phyloP scores from a whole-genome alignment of 2,113 vertebrate species.

The Xenopus laevis region DNA sequence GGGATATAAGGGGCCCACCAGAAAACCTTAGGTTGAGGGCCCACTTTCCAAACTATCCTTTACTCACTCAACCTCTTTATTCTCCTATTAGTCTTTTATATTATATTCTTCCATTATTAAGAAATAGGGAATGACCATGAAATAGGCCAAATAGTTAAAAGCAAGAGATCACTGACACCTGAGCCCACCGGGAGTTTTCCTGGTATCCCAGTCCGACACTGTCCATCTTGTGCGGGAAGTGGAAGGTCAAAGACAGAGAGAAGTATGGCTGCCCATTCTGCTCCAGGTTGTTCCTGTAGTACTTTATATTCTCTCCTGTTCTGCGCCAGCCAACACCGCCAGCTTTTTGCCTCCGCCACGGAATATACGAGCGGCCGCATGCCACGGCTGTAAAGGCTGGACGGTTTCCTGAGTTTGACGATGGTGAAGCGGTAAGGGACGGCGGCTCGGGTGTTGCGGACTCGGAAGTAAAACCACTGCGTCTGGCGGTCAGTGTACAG shows the following conservation, averaged over 20 bases:
- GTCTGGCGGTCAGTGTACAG: slow-evolving; percentile 66
- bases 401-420: slow-evolving; percentile 63
- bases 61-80: too few species aligned
- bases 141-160: too few species aligned
- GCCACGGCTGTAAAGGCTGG: slow-evolving; percentile 64
- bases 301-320: slow-evolving; percentile 68
- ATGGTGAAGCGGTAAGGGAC: slow-evolving; percentile 63
- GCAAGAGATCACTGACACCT: too few species aligned
- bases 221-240: slow-evolving; percentile 66
- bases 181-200: too few species aligned
- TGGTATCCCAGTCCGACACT: too few species aligned
- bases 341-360: slow-evolving; percentile 63
- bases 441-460: slow-evolving; percentile 56
- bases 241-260: slow-evolving; percentile 66
- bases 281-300: slow-evolving; percentile 59
- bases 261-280: too few species aligned
- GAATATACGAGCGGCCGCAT: slow-evolving; percentile 70
- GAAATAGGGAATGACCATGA: too few species aligned
- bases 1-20: too few species aligned
- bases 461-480: slow-evolving; percentile 66
- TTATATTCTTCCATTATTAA: too few species aligned
- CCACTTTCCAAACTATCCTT: too few species aligned
- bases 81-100: too few species aligned
- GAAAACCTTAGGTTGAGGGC: too few species aligned
- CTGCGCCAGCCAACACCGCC: slow-evolving; percentile 63